Conservation (phyloP, 2,113 vertebrate species). For the Ancistrus triradiatus region DNA sequence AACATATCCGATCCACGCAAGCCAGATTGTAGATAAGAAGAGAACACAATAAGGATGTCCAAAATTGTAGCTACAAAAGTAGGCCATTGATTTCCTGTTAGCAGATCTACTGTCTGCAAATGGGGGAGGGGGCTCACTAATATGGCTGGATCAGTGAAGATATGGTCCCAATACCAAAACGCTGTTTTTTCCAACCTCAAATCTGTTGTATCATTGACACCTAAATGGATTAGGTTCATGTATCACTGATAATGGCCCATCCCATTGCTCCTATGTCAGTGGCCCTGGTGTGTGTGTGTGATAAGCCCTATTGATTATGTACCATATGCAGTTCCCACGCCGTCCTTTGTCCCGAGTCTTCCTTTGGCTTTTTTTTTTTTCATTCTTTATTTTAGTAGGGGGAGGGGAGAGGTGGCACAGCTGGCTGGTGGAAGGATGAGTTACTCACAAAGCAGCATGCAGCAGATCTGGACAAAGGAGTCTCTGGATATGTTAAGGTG, state of each 20-base stretch:
- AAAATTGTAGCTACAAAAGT: slow-evolving; percentile 41
- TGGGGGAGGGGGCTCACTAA: slow-evolving; percentile 28
- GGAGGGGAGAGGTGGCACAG: slow-evolving; percentile 34
- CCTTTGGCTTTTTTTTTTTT: slow-evolving; percentile 19
- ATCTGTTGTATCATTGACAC: slow-evolving; percentile 53
- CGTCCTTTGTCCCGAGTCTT: slow-evolving; percentile 44
- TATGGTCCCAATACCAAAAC: slow-evolving; percentile 36
- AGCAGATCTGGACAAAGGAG: slow-evolving; percentile 1
- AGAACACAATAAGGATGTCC: slow-evolving; percentile 40
- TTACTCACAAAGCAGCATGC: slow-evolving; percentile 25
- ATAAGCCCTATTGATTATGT: slow-evolving; percentile 65
- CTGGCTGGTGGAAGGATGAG: slow-evolving; percentile 42
- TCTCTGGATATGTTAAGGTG: not conserved
- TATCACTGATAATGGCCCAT: slow-evolving; percentile 53
- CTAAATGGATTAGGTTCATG: slow-evolving; percentile 64
- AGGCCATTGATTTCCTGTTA: slow-evolving; percentile 48
- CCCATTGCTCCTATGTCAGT: slow-evolving; percentile 42
- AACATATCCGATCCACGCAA: slow-evolving; percentile 1
- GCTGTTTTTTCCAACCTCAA: slow-evolving; percentile 18
- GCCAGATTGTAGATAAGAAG: slow-evolving; percentile 23
- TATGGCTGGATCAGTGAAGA: slow-evolving; percentile 42
- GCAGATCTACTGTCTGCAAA: slow-evolving; percentile 32
- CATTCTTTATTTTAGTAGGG: slow-evolving; percentile 26
- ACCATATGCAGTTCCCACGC: slow-evolving; percentile 45
- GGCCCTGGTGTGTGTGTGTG: slow-evolving; percentile 43